These are phyloP conservation scores for Drosophila merina DNA, from an alignment of 2,888 invertebrate genomes.

Conservation along the genomic window DNA sequence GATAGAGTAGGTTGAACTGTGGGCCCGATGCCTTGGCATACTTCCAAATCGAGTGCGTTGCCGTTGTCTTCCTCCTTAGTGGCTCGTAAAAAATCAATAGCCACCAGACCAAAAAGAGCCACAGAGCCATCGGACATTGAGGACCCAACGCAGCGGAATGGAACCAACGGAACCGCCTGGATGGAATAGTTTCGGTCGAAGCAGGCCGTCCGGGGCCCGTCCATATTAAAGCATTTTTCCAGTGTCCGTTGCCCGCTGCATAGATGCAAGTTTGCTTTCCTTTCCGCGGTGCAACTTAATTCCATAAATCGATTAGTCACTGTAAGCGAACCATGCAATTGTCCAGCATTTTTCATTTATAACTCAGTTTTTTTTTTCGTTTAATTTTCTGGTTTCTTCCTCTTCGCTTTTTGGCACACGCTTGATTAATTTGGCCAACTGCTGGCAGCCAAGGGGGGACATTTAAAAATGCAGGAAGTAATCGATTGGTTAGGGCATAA, in stretches of 20 bases:
- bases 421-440: slow-evolving; percentile 46
- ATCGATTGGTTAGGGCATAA: slow-evolving; percentile 43
- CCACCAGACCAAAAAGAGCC: slow-evolving; percentile 47
- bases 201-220: slow-evolving; percentile 12
- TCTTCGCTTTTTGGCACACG: slow-evolving; percentile 18
- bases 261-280: slow-evolving; percentile 36
- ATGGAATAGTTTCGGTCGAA: slow-evolving; percentile 14
- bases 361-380: slow-evolving; percentile 49
- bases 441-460: slow-evolving; percentile 13
- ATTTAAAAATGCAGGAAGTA: slow-evolving; percentile 50
- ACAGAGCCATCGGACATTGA: slow-evolving; percentile 35
- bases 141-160: slow-evolving; percentile 40
- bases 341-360: slow-evolving; percentile 70
- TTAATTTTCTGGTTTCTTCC: slow-evolving; percentile 30
- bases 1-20: slow-evolving; percentile 15
- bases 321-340: slow-evolving; percentile 74
- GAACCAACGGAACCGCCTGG: slow-evolving; percentile 31
- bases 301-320: slow-evolving; percentile 77
- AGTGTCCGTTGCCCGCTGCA: slow-evolving; percentile 6
- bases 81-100: slow-evolving; percentile 61
- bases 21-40: slow-evolving; percentile 46
- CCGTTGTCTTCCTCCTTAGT: slow-evolving; percentile 26
- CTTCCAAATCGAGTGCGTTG: slow-evolving; percentile 52
- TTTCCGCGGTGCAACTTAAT: slow-evolving; percentile 54
- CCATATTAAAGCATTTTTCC: slow-evolving; percentile 46